Evolutionary conservation across 2,113 vertebrate species (phyloP), one percentile per base, ranked within the genome.

Genomic region (Tetrao urogallus): DNA sequence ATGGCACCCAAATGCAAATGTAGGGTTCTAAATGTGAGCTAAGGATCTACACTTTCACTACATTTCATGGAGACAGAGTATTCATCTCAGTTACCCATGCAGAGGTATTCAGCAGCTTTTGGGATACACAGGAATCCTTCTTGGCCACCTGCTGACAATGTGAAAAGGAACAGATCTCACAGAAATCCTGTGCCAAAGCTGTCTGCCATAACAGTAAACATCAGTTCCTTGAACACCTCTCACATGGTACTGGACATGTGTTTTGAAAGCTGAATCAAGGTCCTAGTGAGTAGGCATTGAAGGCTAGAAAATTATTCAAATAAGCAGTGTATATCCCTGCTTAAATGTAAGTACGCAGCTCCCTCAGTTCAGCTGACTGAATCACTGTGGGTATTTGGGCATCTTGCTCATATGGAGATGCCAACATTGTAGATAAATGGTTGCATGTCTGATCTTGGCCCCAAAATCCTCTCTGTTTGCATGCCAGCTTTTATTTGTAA

Each of bases 321-420:
- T 19, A 85, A n/a, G 2, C 8, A 45, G 0, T 14, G 13, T 11
- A 66, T 5, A n/a, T 22, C 8, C 21, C 28, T 74, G 73, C 18
- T 45, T 27, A 63, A 81, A 24, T 16, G 18, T 61, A 13, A 82
- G 27, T 8, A 20, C 38, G 25, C 8, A 34, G 56, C 3, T 36
- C n/a, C 22, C 60, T 81, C 15, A 2, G 7, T 8, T 77, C 10
- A 2, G 32, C 43, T 85, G 57, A 42, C 32, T 47, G 4, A 7
- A 8, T 64, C 74, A 84, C 30, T 40, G 20, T 50, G 22, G 57
- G 32, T 82, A 83, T 32, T 13, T 2, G 77, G 32, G 74, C 28
- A n/a, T 19, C 11, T 48, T 69, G 43, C 61, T 87, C 14, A 67
- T 8, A 34, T 7, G 12, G 19, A 71, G 84, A 64, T 1, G 1